These are phyloP conservation scores for Creontiades dilutus DNA, from an alignment of 2,888 invertebrate genomes.

Conservation along the genomic window DNA sequence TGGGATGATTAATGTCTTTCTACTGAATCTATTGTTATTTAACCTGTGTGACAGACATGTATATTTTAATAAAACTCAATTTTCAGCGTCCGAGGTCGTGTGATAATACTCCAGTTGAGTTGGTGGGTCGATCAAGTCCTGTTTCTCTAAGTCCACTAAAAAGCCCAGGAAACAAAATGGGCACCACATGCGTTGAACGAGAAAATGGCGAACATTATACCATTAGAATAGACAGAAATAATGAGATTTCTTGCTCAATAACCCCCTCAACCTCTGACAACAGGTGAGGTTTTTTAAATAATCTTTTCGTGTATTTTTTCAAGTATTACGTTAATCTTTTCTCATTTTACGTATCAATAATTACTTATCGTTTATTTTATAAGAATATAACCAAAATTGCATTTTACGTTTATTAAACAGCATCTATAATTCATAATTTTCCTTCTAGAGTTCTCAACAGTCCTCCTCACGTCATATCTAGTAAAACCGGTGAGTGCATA, in stretches of 20 bases:
- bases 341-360: background rate
- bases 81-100: background rate
- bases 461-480: background rate
- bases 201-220: constrained; percentile 63
- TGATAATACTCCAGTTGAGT: constrained; percentile 26
- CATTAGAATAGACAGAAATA: constrained; percentile 60
- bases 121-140: constrained; percentile 19
- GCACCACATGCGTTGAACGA: constrained; percentile 60
- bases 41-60: too few relatives aligned
- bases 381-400: background rate
- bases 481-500: background rate
- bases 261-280: constrained; percentile 10
- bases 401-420: background rate
- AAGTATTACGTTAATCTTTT: background rate
- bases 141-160: background rate
- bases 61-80: background rate
- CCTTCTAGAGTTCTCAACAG: background rate
- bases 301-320: background rate
- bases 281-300: background rate
- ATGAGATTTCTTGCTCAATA: constrained; percentile 60
- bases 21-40: too few relatives aligned
- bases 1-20: too few relatives aligned
- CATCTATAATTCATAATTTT: constrained; percentile 24
- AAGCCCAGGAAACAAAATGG: constrained; percentile 46
- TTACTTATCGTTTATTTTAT: background rate